phyloP scores from a whole-genome alignment of 2,113 vertebrate species.

The Toxostoma redivivum region DNA sequence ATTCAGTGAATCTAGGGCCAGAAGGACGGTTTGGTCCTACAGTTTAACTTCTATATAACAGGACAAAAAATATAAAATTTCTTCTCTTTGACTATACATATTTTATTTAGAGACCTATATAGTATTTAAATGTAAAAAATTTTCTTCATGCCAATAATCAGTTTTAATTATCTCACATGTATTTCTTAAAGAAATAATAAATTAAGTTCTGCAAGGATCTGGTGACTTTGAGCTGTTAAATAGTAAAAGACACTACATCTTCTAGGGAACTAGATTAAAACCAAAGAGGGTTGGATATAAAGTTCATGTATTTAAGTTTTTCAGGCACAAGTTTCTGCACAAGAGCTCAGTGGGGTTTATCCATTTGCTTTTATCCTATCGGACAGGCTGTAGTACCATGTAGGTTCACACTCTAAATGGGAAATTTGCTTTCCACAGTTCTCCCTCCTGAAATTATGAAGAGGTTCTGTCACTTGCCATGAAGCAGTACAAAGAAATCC shows the following conservation, averaged over 20 bases:
- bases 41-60: neutral
- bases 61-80: neutral
- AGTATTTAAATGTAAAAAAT: neutral
- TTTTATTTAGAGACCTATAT: neutral
- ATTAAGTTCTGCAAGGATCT: neutral
- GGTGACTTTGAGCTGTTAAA: neutral
- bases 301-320: neutral
- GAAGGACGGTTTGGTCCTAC: neutral
- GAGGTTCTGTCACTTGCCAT: neutral
- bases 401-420: neutral
- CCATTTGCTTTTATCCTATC: neutral
- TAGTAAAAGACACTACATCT: neutral
- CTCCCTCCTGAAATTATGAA: neutral
- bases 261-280: neutral
- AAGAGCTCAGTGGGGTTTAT: neutral
- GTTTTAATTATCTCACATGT: neutral
- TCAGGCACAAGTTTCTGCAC: neutral
- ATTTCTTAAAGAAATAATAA: neutral
- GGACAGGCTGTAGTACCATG: neutral
- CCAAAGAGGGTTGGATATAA: neutral
- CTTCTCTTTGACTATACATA: neutral
- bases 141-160: neutral
- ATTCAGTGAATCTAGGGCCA: neutral
- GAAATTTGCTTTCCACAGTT: neutral
- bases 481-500: neutral